Percentiles rank a stretch among this genome's conserved stretches.
These are phyloP conservation scores for Dione juno DNA, from an alignment of 2,888 invertebrate genomes.

Conservation along the genomic window DNA sequence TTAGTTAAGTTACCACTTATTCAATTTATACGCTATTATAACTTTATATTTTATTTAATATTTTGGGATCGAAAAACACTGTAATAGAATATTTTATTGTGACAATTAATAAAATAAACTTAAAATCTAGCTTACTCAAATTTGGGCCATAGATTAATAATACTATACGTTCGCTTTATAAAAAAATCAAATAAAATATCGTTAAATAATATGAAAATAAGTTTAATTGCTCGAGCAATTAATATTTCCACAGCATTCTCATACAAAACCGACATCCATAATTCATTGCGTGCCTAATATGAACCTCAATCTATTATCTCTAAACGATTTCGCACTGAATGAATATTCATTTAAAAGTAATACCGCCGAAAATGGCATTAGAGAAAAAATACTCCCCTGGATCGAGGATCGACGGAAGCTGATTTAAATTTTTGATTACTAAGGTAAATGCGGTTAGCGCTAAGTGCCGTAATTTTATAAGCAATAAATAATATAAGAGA, in stretches of 20 bases:
- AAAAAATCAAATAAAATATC: not conserved
- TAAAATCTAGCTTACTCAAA: too few relatives aligned
- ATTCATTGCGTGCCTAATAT: conserved; percentile 75
- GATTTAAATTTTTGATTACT: conserved; percentile 81
- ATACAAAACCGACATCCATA: conserved; percentile 69
- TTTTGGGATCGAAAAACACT: too few relatives aligned
- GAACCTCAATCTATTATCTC: conserved; percentile 80
- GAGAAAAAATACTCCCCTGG: conserved; percentile 67
- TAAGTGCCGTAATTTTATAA: conserved; percentile 64
- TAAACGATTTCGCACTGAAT: conserved; percentile 80
- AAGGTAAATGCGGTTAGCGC: conserved; percentile 61
- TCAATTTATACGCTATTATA: too few relatives aligned
- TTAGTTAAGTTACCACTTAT: too few relatives aligned
- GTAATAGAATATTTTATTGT: too few relatives aligned
- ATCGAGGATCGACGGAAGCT: conserved; percentile 62
- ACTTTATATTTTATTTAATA: too few relatives aligned
- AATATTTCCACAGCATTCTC: conserved; percentile 56
- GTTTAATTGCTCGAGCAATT: conserved; percentile 44
- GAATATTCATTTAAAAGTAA: conserved; percentile 82
- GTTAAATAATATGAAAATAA: conserved; percentile 10
- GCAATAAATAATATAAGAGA: conserved; percentile 39
- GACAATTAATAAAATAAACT: too few relatives aligned
- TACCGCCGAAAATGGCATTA: conserved; percentile 77
- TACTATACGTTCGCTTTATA: too few relatives aligned
- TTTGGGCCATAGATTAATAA: too few relatives aligned